phyloP scores from a whole-genome alignment of 2,888 invertebrate genomes.

The Balanococcus diminutus region DNA sequence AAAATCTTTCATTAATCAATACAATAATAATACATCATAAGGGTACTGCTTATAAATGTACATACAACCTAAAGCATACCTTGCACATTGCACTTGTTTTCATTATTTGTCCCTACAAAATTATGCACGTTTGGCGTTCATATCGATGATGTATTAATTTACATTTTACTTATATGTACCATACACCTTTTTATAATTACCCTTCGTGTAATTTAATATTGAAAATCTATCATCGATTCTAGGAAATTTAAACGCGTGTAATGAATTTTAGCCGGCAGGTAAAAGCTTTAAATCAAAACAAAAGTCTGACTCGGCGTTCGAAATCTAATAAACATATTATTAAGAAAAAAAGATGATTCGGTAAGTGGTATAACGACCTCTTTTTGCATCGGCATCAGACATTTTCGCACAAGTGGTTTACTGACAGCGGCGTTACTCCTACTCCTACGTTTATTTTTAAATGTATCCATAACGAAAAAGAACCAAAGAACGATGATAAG shows the following conservation, averaged over 20 bases:
- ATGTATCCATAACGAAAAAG: background rate
- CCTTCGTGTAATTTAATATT: background rate
- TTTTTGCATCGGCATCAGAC: background rate
- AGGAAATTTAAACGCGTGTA: background rate
- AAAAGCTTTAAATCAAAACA: conserved; percentile 34
- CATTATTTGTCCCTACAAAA: background rate
- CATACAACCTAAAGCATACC: background rate
- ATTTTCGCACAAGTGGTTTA: conserved; percentile 30
- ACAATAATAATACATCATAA: background rate
- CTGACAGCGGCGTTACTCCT: conserved; percentile 16
- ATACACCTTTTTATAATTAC: conserved; percentile 20
- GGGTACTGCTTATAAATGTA: background rate
- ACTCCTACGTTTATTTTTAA: conserved; percentile 38
- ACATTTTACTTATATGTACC: background rate
- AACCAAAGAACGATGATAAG: conserved; percentile 12
- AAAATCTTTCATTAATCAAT: conserved; percentile 3
- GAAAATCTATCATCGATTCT: background rate
- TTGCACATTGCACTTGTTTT: background rate
- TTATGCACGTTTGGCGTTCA: background rate
- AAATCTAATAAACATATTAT: conserved; percentile 39
- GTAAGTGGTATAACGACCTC: conserved; percentile 23
- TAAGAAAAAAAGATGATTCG: background rate
- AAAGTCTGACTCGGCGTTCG: background rate
- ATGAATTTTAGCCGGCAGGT: background rate
- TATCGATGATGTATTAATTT: conserved; percentile 13